Base-by-base conservation (phyloP, 2,888 invertebrate species). In the Electrophaes corylata region DNA sequence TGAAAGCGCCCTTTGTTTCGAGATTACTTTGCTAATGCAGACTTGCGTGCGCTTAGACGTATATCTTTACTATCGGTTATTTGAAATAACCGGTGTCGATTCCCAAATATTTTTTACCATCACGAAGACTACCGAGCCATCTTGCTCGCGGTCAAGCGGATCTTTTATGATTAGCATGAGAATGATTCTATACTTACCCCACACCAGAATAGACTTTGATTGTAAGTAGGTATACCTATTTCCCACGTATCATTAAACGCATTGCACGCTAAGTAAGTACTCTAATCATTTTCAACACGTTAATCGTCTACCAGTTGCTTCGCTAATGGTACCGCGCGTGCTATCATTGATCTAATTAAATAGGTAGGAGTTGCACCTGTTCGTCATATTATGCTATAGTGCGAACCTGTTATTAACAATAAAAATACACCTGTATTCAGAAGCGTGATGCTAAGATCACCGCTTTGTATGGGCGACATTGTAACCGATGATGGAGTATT, bases 1-100 rank as follows among this genome's bases (percentile, higher is more conserved):
- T 66, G 70, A 78, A 78, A 77, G 78, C 65, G 60, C 63, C 66
- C 69, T 65, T 67, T 66, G 67, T 67, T 65, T 23, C 39, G 23
- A 46, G 52, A 44, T 43, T 48, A 48, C 43, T 51, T 47, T 41
- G 50, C 26, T 29, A 33, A 33, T 45, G 43, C 37, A 45, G 44
- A 35, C 39, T 49, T 46, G 45, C 41, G 40, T 44, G 40, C 40
- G 45, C 20, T 20, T 43, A 33, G 29, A 16, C 19, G 12, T 20
- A 12, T 33, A 8, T 46, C 14, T 29, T 29, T 29, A 29, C 10
- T 29, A 26, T 55, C 3, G 29, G 18, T 19, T 49, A 26, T 16
- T 23, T 23, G 5, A 23, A 14, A 46, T 44, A 12, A 33, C 31
- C 31, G n/a, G n/a, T 33, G n/a, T 26, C 4, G 26, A 26, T 26